A percentile compares a stretch with the other conserved stretches of the same genome.
These are phyloP conservation scores for Ctenopoma kingsleyae DNA, from an alignment of 2,797 vertebrate genomes.

Conservation along the genomic window DNA sequence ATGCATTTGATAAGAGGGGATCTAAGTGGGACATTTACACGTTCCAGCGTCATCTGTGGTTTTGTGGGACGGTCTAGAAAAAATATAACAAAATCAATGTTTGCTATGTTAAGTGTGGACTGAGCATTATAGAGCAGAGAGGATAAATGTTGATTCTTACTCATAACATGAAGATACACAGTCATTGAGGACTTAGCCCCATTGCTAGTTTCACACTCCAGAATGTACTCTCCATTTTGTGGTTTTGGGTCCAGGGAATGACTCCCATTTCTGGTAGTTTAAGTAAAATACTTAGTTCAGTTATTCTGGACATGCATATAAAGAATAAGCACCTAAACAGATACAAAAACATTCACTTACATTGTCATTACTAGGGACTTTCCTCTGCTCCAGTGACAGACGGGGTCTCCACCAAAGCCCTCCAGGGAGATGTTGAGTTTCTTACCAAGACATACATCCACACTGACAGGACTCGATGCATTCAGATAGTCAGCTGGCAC, in stretches of 20 bases:
- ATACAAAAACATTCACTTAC: constrained; percentile 37
- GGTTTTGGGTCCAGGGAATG: constrained; percentile 68
- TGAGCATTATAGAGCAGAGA: neutral
- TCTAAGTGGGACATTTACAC: rapidly evolving
- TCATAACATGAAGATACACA: constrained; percentile 81
- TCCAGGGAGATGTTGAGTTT: constrained; percentile 62
- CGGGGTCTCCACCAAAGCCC: constrained; percentile 17
- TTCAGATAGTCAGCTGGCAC: constrained; percentile 23
- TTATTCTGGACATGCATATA: neutral
- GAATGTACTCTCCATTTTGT: constrained; percentile 79
- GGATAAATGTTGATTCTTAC: constrained; percentile 50
- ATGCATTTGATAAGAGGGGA: constrained; percentile 66
- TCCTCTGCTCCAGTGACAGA: constrained; percentile 57
- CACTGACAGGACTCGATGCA: constrained; percentile 14
- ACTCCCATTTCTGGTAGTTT: constrained; percentile 34
- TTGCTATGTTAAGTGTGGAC: neutral
- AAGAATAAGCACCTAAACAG: neutral
- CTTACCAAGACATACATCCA: constrained; percentile 48
- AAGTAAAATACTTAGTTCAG: neutral
- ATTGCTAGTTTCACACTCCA: constrained; percentile 77
- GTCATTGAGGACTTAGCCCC: constrained; percentile 67
- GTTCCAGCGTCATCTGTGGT: constrained; percentile 59
- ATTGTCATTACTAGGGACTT: neutral
- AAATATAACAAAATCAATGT: neutral
- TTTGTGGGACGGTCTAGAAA: constrained; percentile 71